A percentile compares a stretch with the other conserved stretches of the same genome.
Evolutionary conservation across 2,797 vertebrate genomes (phyloP).

Genomic region (Poeciliopsis paucimaculata): DNA sequence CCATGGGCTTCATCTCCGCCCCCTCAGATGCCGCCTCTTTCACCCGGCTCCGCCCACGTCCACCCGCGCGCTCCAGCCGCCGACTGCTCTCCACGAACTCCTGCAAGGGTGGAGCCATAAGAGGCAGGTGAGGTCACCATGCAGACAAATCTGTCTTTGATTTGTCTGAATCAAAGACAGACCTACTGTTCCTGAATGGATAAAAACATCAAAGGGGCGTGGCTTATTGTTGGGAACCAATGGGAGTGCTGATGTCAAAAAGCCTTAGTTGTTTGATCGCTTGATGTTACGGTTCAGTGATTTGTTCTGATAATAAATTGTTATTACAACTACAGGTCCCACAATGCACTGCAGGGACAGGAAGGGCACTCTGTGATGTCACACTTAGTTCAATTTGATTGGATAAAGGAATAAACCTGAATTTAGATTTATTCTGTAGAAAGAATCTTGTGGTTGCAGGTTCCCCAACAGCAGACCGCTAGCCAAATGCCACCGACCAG

Average conservation of each 20-base stretch:
- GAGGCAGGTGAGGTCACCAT: conserved; percentile 28
- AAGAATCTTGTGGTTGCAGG: too few species aligned
- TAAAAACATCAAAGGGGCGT: neutral
- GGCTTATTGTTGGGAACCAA: neutral
- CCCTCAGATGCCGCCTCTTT: conserved; percentile 85
- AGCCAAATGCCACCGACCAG: too few species aligned
- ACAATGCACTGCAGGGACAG: too few species aligned
- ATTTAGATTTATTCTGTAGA: too few species aligned
- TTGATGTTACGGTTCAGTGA: neutral
- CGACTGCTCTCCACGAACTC: conserved; percentile 97
- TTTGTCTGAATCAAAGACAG: neutral
- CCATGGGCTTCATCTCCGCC: conserved; percentile 96
- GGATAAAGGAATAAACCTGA: neutral
- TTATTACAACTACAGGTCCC: too few species aligned
- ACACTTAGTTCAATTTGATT: too few species aligned
- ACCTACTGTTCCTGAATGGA: neutral
- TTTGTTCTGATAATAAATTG: too few species aligned
- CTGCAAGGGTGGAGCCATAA: conserved; percentile 72
- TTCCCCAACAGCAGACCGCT: too few species aligned
- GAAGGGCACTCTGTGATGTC: too few species aligned
- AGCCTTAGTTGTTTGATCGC: neutral
- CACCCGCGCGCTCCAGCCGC: conserved; percentile 87
- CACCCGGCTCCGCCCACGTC: conserved; percentile 88
- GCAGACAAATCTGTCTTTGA: too few species aligned
- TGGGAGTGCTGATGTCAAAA: neutral